Conservation (phyloP, 2,113 vertebrate species). For the Coracopsis vasa region DNA sequence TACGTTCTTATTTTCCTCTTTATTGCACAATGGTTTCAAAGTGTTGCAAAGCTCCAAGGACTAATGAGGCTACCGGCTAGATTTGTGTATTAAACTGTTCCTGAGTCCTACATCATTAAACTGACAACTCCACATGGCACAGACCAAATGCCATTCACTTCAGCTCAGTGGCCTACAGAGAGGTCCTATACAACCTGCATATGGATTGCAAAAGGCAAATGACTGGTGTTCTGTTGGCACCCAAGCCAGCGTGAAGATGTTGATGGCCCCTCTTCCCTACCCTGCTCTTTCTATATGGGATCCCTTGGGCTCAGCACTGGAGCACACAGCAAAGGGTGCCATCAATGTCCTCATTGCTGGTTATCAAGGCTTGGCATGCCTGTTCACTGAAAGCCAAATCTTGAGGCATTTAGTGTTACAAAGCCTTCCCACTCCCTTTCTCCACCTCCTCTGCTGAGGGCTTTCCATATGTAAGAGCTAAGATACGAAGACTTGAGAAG, state of each 20-base stretch:
- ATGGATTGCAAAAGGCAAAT: background rate
- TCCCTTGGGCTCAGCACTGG: background rate
- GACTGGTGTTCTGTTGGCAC: background rate
- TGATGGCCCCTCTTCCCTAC: background rate
- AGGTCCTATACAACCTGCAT: background rate
- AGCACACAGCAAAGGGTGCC: background rate
- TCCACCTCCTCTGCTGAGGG: background rate
- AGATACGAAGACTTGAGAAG: background rate
- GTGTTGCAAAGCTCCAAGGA: background rate
- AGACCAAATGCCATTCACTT: background rate
- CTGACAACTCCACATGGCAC: background rate
- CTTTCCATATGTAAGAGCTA: background rate
- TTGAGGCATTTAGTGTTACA: background rate
- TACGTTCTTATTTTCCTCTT: background rate
- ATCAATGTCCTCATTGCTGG: accelerated
- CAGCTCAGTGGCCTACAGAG: background rate
- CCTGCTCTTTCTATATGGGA: accelerated
- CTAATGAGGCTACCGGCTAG: background rate
- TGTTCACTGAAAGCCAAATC: background rate
- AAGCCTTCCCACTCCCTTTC: background rate
- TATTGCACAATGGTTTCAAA: background rate
- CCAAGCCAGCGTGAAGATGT: background rate
- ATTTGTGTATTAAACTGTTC: background rate
- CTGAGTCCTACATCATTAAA: background rate
- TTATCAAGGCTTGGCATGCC: background rate